Conservation (phyloP, 2,888 invertebrate species). For the Hydroisotoma schaefferi region DNA sequence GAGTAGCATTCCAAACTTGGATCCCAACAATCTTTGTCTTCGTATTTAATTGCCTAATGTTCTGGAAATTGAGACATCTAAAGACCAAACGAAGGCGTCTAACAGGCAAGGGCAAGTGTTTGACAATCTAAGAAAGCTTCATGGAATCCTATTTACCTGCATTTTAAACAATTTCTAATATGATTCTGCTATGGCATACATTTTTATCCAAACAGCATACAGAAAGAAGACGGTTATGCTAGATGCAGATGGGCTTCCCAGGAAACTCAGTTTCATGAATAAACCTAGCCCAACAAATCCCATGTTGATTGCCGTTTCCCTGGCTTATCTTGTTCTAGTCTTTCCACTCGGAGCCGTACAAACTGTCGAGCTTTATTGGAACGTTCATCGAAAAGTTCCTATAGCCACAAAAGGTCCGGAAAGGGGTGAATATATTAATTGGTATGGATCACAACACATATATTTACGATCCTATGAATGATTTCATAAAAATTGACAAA, state of each 20-base stretch:
- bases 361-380: constrained; percentile 53
- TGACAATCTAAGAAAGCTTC: not conserved
- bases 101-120: constrained; percentile 24
- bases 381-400: constrained; percentile 49
- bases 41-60: constrained; percentile 52
- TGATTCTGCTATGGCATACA: no score
- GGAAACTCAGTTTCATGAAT: constrained; percentile 25
- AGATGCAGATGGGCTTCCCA: not conserved
- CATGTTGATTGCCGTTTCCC: constrained; percentile 52
- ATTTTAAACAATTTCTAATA: not conserved
- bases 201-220: no score
- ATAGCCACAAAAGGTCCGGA: constrained; percentile 42
- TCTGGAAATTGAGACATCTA: constrained; percentile 44
- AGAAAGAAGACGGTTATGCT: not conserved
- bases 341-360: constrained; percentile 53
- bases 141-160: not conserved
- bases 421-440: constrained; percentile 50
- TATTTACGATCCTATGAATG: no score
- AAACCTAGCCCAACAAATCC: constrained; percentile 49
- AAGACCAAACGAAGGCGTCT: constrained; percentile 28
- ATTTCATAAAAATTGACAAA: no score
- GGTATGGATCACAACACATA: constrained; percentile 46
- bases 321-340: constrained; percentile 52
- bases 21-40: constrained; percentile 52
- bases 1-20: constrained; percentile 53